Base-by-base conservation (phyloP, 92 coral and sea anemone genomes). In the Bergia puertoricense region DNA sequence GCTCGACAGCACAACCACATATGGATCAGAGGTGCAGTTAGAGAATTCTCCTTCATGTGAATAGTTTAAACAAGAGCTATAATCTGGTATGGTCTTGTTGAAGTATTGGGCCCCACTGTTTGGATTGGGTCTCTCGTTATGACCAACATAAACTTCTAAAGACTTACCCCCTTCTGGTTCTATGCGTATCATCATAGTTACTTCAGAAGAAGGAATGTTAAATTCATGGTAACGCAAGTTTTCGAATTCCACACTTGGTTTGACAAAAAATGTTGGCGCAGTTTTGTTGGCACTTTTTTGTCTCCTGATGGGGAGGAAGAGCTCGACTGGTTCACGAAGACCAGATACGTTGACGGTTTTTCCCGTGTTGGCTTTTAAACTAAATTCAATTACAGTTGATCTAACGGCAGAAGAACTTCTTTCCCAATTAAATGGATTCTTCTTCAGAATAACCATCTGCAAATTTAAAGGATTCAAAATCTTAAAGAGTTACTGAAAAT, bases 401-500 rank as follows among this genome's bases (percentile, higher is more conserved):
- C 87, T 94, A 72, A 94, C 93, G 22, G 90, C 85, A 20, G 88
- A 69, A 3, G 98, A 91, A 16, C 92, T 89, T 45, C 51, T 42
- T 80, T 91, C 98, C 98, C 98, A 94, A 11, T 95, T 94, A 74
- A 91, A 94, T 4, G 98, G 98, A 20, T 94, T 94, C 18, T 91
- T 82, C 9, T 93, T 90, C 74, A 94, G 90, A 16, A 94, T 81
- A 87, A 90, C 38, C 95, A 94, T 93, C 98, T 94, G 82, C 6
- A 48, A 40, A 48, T 67, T 48, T 74, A 8, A 68, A 40, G 77
- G 69, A 41, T 51, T 51, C 16, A 51, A 51, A 51, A 51, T 51
- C 11, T 9, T 9, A 51, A 9, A 51, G 15, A 51, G 57, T 51
- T 51, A 51, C 57, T 51, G 57, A 51, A 15, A 51, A 30, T 4